phyloP scores from a whole-genome alignment of 1,140 invertebrate genomes.

The Pectinophora gossypiella region DNA sequence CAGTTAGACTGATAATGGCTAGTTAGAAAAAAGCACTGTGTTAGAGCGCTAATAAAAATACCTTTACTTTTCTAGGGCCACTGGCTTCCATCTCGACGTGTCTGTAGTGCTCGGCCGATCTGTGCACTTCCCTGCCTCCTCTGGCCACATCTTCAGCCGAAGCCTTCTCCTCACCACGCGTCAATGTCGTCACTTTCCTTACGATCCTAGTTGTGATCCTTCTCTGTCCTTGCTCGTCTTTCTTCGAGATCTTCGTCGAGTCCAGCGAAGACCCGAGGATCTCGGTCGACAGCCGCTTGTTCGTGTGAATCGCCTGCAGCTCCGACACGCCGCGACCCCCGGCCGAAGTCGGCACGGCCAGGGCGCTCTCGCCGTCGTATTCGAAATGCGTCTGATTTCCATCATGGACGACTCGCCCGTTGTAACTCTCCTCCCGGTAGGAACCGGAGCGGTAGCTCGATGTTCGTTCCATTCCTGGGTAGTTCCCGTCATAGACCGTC shows the following conservation, averaged over 20 bases:
- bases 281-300: slow-evolving; percentile 88
- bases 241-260: slow-evolving; percentile 86
- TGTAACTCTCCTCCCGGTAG: slow-evolving; percentile 61
- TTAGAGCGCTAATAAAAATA: slow-evolving; percentile 43
- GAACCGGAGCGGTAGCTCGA: slow-evolving; percentile 59
- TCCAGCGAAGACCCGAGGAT: slow-evolving; percentile 88
- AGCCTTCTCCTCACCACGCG: slow-evolving; percentile 88
- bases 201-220: slow-evolving; percentile 91
- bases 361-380: slow-evolving; percentile 64
- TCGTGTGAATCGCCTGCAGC: slow-evolving; percentile 86
- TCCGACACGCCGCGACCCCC: slow-evolving; percentile 71
- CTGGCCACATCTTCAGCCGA: slow-evolving; percentile 82
- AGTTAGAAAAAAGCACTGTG: too few relatives aligned
- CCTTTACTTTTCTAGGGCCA: slow-evolving; percentile 77
- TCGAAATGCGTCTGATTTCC: slow-evolving; percentile 73
- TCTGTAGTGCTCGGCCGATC: slow-evolving; percentile 66
- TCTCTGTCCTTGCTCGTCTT: slow-evolving; percentile 80
- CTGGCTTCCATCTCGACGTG: slow-evolving; percentile 71
- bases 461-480: slow-evolving; percentile 57
- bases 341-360: slow-evolving; percentile 53
- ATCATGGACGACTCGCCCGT: slow-evolving; percentile 67
- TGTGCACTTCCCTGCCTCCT: slow-evolving; percentile 68
- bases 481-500: slow-evolving; percentile 70
- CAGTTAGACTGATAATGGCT: too few relatives aligned
- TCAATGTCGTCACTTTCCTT: slow-evolving; percentile 92